A percentile compares a stretch with the other conserved stretches of the same genome.
phyloP scores from a whole-genome alignment of 2,113 vertebrate species.

The Alosa alosa region DNA sequence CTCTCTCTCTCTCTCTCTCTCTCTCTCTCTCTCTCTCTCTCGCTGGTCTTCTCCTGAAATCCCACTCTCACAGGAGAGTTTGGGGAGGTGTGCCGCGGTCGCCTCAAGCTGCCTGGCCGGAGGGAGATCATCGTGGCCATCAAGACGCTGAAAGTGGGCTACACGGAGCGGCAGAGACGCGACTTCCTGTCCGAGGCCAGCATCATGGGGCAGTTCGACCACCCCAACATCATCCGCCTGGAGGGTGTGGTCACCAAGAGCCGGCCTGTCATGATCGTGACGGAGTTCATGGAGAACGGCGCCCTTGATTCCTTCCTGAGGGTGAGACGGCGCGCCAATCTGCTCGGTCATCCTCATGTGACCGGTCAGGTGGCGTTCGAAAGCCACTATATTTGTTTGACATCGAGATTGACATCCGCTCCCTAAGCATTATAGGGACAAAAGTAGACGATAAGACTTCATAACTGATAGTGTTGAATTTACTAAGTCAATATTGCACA shows the following conservation, averaged over 20 bases:
- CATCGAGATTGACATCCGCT: neutral
- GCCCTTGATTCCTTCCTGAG: conserved; percentile 94
- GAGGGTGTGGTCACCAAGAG: conserved; percentile 98
- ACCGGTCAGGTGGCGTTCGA: neutral
- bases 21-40: conserved; percentile 53
- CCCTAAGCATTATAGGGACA: neutral
- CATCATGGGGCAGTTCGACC: conserved; percentile 99
- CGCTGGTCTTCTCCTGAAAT: conserved; percentile 43
- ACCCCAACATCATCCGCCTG: conserved; percentile 96
- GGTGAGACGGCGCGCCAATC: conserved; percentile 67
- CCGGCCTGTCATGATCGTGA: conserved; percentile 97
- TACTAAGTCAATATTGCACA: neutral
- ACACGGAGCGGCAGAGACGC: conserved; percentile 92
- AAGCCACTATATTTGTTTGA: neutral
- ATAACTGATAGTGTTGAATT: neutral
- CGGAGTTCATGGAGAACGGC: conserved; percentile 98
- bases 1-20: conserved; percentile 35
- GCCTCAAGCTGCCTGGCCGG: conserved; percentile 90
- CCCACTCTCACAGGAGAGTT: conserved; percentile 85
- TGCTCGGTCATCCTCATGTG: neutral
- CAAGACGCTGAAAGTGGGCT: conserved; percentile 96
- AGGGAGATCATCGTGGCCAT: conserved; percentile 97
- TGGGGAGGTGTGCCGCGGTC: conserved; percentile 92
- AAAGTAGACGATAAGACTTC: neutral
- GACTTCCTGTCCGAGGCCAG: conserved; percentile 96